Evolutionary conservation across 2,113 vertebrate species (phyloP).

Genomic region (Panurus biarmicus): DNA sequence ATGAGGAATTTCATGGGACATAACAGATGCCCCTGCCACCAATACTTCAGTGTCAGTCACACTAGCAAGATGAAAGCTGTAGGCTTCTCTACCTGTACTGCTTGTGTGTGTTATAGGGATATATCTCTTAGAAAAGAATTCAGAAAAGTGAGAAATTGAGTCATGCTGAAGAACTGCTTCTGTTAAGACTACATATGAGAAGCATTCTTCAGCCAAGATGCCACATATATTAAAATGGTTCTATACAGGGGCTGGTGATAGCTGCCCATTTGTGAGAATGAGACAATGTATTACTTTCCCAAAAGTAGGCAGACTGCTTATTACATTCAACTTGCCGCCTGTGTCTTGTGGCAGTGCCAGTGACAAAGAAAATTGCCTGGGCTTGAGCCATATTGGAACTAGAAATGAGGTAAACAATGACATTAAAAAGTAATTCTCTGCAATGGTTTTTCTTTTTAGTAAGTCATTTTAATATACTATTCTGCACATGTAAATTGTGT

Average conservation of each 20-base stretch:
- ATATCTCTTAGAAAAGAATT: neutral
- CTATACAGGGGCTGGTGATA: neutral
- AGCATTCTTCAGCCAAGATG: neutral
- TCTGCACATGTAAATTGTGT: neutral
- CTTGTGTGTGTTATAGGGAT: neutral
- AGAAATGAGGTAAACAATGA: conserved; percentile 20
- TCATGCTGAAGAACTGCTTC: neutral
- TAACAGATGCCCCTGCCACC: neutral
- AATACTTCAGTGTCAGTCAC: neutral
- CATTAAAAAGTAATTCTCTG: conserved; percentile 33
- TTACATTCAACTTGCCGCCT: neutral
- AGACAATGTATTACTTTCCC: neutral
- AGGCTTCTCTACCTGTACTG: neutral
- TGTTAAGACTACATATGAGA: neutral
- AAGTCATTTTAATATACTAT: neutral
- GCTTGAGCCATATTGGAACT: neutral
- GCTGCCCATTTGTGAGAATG: neutral
- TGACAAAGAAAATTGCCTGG: conserved; percentile 24
- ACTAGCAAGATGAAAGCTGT: neutral
- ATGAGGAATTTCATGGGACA: neutral
- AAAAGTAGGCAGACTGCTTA: conserved; percentile 15
- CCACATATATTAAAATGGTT: neutral
- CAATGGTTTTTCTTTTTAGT: conserved; percentile 2
- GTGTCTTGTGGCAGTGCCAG: conserved; percentile 4
- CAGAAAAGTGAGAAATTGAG: neutral